A percentile compares a stretch with the other conserved stretches of the same genome.
These are phyloP conservation scores for Tanypteryx hageni DNA, from an alignment of 2,888 invertebrate genomes.

Conservation along the genomic window DNA sequence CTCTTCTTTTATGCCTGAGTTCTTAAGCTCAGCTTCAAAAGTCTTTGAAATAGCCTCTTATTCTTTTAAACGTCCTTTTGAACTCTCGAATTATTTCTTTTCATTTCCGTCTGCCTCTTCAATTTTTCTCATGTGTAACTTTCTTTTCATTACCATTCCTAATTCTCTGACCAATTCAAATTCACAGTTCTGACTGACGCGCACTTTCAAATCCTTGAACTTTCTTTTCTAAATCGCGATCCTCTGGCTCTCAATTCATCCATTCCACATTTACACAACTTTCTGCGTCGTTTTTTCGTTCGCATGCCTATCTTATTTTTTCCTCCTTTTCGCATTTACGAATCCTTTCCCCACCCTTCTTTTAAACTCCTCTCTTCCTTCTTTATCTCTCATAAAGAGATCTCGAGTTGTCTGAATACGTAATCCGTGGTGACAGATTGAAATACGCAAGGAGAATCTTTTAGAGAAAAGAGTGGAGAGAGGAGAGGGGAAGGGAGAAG, in stretches of 20 bases:
- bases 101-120: neutral
- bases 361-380: neutral
- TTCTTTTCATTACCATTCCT: neutral
- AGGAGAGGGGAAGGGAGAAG: neutral
- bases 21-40: too few species aligned
- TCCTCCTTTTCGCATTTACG: neutral
- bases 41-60: too few species aligned
- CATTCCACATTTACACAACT: neutral
- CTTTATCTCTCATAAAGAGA: neutral
- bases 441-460: neutral
- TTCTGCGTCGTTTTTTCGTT: neutral
- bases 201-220: too few species aligned
- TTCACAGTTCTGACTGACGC: neutral
- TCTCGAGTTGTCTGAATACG: constrained; percentile 10
- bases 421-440: neutral
- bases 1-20: too few species aligned
- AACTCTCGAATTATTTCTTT: neutral
- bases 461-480: neutral
- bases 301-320: neutral
- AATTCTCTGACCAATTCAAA: neutral
- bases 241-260: neutral
- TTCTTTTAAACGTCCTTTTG: too few species aligned
- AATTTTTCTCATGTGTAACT: neutral
- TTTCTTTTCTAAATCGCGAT: neutral
- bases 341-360: neutral